A percentile compares a stretch with the other conserved stretches of the same genome.
Conservation (phyloP, 1,140 invertebrate genomes). For the Parapsyche elsis region DNA sequence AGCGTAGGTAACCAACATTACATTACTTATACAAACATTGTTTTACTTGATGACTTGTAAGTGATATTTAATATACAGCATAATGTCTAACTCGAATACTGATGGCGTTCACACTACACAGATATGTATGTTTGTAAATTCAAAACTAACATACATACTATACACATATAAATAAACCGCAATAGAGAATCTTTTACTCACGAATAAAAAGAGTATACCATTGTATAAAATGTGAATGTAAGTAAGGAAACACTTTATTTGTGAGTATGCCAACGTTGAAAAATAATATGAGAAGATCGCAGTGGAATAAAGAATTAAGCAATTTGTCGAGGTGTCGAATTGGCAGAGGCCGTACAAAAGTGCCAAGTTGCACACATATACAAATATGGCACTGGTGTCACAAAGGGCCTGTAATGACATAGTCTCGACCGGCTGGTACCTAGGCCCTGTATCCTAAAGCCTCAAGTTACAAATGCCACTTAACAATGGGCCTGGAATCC, state of each 20-base stretch:
- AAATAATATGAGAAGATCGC: conserved; percentile 27
- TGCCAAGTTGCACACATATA: not conserved
- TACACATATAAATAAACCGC: not conserved
- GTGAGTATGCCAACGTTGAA: not conserved
- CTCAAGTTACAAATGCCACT: conserved; percentile 54
- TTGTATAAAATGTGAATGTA: no score
- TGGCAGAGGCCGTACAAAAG: conserved; percentile 22
- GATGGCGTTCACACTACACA: no score
- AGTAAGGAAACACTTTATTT: conserved; percentile 38
- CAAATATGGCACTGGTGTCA: not conserved
- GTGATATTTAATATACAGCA: no score
- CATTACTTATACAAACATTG: no score
- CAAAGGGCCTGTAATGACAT: conserved; percentile 42
- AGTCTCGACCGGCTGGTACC: conserved; percentile 21
- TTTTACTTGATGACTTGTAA: no score
- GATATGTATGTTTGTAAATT: no score
- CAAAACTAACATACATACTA: no score
- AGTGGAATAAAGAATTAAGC: conserved; percentile 17
- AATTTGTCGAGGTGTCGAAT: conserved; percentile 49
- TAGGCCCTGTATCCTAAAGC: conserved; percentile 29
- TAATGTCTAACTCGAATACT: no score
- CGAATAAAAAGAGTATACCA: no score
- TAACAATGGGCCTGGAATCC: conserved; percentile 42
- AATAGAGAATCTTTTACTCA: not conserved
- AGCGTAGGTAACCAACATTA: no score